Evolutionary conservation across 2,888 invertebrate species (phyloP), one percentile per base, ranked within the genome.

Genomic region (Stegana nigrithorax): DNA sequence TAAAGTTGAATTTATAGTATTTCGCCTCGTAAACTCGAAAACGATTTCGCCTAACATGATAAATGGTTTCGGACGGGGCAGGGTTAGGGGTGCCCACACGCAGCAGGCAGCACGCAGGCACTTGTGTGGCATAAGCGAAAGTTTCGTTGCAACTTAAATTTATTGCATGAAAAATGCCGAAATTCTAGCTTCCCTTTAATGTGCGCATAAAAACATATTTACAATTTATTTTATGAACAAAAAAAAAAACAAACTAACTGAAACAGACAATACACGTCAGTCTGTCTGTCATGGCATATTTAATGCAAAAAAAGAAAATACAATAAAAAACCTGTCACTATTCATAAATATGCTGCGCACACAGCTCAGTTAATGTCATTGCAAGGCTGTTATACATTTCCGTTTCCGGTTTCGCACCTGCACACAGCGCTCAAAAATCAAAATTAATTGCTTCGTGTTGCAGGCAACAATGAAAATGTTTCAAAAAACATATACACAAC

Each of bases 1-100:
- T 36, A 5, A n/a, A n/a, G 53, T 55, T 55, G 32, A 27, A 36
- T 32, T 55, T 17, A 19, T 47, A 32, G 36, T 32, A 21, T 23
- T 39, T 32, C 32, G 32, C 32, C n/a, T 10, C 10, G n/a, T 10
- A 45, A 17, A 19, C 19, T 17, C 21, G n/a, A 50, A 50, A 50
- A 50, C 21, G 50, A 50, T 51, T 51, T 26, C 14, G 36, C 21
- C n/a, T n/a, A 21, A 8, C 53, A 17, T 55, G 53, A 55, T 51
- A 21, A 51, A 51, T 51, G 53, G 27, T 27, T n/a, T n/a, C n/a
- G n/a, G n/a, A n/a, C n/a, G n/a, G 19, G 42, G 42, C n/a, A 42
- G 7, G 21, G 19, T n/a, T n/a, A n/a, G n/a, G n/a, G n/a, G n/a
- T n/a, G n/a, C n/a, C n/a, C n/a, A n/a, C n/a, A n/a, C n/a, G n/a